A percentile compares a stretch with the other conserved stretches of the same genome.
These are phyloP conservation scores for Martes flavigula DNA, from an alignment of 2,797 vertebrate genomes.

Conservation along the genomic window DNA sequence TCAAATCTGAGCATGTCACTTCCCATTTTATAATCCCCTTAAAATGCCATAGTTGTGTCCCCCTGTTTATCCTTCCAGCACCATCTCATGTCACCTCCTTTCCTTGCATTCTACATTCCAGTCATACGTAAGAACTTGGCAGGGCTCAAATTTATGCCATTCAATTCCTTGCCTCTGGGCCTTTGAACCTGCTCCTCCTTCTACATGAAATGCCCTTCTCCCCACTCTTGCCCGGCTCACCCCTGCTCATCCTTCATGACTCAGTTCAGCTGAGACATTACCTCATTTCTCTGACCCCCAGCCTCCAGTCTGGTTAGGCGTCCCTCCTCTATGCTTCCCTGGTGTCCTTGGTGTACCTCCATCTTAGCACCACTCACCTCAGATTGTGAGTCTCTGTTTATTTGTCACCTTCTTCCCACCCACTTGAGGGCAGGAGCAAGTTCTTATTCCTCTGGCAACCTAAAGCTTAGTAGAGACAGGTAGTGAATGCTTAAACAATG, in stretches of 20 bases:
- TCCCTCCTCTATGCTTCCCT: background rate
- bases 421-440: background rate
- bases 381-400: background rate
- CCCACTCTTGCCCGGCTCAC: slow-evolving; percentile 42
- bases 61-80: background rate
- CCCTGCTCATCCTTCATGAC: slow-evolving; percentile 59
- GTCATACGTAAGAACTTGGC: slow-evolving; percentile 64
- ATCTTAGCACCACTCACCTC: background rate
- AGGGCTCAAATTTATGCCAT: slow-evolving; percentile 58
- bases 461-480: background rate
- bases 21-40: background rate
- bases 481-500: background rate
- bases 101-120: slow-evolving; percentile 35
- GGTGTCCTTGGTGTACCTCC: slow-evolving; percentile 18
- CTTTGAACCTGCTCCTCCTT: slow-evolving; percentile 71
- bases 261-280: slow-evolving; percentile 75
- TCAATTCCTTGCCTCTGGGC: slow-evolving; percentile 69
- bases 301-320: slow-evolving; percentile 37
- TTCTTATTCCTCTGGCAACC: background rate
- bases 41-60: background rate
- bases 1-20: background rate
- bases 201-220: slow-evolving; percentile 57
- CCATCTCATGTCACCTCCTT: background rate
- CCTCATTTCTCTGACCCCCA: slow-evolving; percentile 65
- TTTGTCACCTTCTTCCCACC: slow-evolving; percentile 25